Conservation (phyloP, 1,140 invertebrate genomes). For the Bombus pascuorum region DNA sequence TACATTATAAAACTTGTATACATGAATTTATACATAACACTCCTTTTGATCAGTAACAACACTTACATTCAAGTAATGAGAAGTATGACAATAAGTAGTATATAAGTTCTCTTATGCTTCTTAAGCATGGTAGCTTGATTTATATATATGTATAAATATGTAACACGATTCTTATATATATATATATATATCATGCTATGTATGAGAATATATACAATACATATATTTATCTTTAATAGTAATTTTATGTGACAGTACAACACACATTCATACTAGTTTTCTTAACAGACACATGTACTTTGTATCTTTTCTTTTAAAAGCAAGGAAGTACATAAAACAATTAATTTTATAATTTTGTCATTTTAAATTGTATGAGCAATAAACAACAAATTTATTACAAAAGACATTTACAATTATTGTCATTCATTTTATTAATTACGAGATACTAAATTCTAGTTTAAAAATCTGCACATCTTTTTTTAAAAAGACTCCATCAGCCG, state of each 20-base stretch:
- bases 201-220: too few species aligned
- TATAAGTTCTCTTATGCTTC: not conserved
- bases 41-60: constrained; percentile 9
- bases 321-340: constrained; percentile 7
- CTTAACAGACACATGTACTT: constrained; percentile 20
- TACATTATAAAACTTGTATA: constrained; percentile 55
- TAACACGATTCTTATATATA: too few species aligned
- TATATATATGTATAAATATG: not conserved
- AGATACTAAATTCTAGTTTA: constrained; percentile 22
- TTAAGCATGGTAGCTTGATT: not conserved
- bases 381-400: not conserved
- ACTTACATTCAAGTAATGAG: constrained; percentile 20
- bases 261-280: constrained; percentile 23
- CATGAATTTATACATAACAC: constrained; percentile 54
- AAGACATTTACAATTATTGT: constrained; percentile 13
- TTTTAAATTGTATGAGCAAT: not conserved
- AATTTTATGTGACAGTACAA: constrained; percentile 27
- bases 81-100: constrained; percentile 23
- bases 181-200: too few species aligned
- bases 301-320: not conserved
- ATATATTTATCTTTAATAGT: not conserved
- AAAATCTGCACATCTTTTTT: constrained; percentile 25
- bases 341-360: not conserved
- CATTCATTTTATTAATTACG: not conserved
- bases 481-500: constrained; percentile 52